Base-by-base conservation (phyloP, 2,113 vertebrate genomes). In the Tretioscincus oriximinensis region DNA sequence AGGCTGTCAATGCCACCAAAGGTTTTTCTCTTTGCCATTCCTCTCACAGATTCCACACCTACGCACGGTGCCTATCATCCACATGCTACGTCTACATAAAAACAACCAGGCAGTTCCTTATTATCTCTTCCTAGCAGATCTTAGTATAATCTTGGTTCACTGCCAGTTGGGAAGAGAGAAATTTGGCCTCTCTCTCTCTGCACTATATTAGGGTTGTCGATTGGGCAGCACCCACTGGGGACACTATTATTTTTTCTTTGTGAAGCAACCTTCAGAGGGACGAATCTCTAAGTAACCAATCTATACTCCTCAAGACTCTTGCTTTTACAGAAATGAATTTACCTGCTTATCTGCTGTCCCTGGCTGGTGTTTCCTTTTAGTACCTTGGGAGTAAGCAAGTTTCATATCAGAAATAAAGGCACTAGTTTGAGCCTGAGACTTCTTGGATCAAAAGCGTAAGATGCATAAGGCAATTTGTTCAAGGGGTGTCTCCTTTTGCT, bases 51-150 rank as follows among this genome's bases (percentile, higher is more conserved):
- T 35, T 31, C 71, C 71, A 69, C 65, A 80, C 51, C 54, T 70
- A n/a, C 75, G 71, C 22, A 74, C 31, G n/a, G 16, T 58, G 54
- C 54, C 54, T 58, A 18, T 58, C 54, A 58, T 58, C 54, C 54
- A 18, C 54, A 58, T 18, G 22, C 28, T 61, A 26, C 45, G 47
- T 49, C 35, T 65, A 68, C 41, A 78, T 28, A n/a, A 60, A 84
- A 74, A 78, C 69, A 78, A 77, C 21, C 74, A 21, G 54, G 54
- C 54, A 58, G 54, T 26, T 84, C 60, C 58, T 84, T 80, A 47
- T 75, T 51, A 84, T 75, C 64, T 74, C 65, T 61, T 9, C 41
- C 58, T 64, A 31, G 54, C 58, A 75, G 65, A 51, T 76, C 73
- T 76, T 80, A 61, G 65, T n/a, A 49, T 63, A 75, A 35, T 51